Evolutionary conservation across 1,140 invertebrate genomes (phyloP).

Genomic region (Sesamia nonagrioides): DNA sequence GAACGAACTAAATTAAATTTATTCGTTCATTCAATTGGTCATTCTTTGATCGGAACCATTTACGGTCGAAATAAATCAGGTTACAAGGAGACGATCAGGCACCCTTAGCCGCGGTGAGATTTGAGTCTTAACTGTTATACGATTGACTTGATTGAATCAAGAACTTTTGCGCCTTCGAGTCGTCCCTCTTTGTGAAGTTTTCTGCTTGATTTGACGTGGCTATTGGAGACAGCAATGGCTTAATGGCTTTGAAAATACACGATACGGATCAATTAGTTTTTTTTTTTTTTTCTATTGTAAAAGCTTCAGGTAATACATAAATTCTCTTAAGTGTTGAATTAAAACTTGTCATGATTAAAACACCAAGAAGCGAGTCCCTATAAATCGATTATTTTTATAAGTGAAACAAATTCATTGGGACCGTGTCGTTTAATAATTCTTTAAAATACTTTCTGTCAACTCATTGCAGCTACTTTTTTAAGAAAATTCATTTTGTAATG

Average conservation of each 20-base stretch:
- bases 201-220: not conserved
- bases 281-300: too few relatives aligned
- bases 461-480: not conserved
- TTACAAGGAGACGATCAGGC: constrained; percentile 16
- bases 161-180: constrained; percentile 6
- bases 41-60: constrained; percentile 25
- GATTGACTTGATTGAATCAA: constrained; percentile 32
- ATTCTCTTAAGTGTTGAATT: too few relatives aligned
- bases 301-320: too few relatives aligned
- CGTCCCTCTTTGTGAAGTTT: not conserved
- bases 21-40: constrained; percentile 4
- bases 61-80: constrained; percentile 21
- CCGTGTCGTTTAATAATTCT: too few relatives aligned
- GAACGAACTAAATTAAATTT: constrained; percentile 33
- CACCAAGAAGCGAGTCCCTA: too few relatives aligned
- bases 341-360: too few relatives aligned
- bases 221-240: too few relatives aligned
- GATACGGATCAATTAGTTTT: too few relatives aligned
- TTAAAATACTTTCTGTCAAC: too few relatives aligned
- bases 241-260: too few relatives aligned
- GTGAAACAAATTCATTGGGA: too few relatives aligned
- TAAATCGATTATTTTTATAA: too few relatives aligned
- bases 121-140: not conserved
- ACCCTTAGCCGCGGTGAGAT: not conserved
- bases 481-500: not conserved